Conservation (phyloP, 37 sponge, comb jelly and placozoan species). For the Cladorhizidae sp. region DNA sequence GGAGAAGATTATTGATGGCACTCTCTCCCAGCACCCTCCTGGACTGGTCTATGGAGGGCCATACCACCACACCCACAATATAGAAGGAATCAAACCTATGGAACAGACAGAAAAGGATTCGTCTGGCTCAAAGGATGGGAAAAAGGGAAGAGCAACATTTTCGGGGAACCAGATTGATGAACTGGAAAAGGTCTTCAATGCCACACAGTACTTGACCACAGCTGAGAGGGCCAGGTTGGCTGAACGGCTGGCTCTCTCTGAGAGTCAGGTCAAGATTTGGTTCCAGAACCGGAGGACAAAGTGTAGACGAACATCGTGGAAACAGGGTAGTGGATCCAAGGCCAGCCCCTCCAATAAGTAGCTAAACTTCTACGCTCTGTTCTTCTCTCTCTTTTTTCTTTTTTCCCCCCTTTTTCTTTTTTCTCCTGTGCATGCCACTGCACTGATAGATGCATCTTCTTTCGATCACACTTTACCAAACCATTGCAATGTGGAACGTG, state of each 20-base stretch:
- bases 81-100: neutral
- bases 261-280: conserved; percentile 85
- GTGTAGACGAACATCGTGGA: conserved; percentile 81
- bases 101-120: conserved; percentile 8
- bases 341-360: conserved; percentile 12
- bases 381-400: too few relatives aligned
- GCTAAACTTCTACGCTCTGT: too few relatives aligned
- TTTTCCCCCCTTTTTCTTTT: too few relatives aligned
- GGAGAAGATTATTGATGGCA: conserved; percentile 5
- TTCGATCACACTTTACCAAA: too few relatives aligned
- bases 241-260: conserved; percentile 63
- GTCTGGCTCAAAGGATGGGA: conserved; percentile 35
- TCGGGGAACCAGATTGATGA: conserved; percentile 80
- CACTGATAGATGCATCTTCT: too few relatives aligned
- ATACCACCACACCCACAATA: neutral
- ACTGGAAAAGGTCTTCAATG: conserved; percentile 76
- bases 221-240: conserved; percentile 68
- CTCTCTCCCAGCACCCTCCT: conserved; percentile 9
- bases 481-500: too few relatives aligned
- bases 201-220: conserved; percentile 79
- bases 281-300: conserved; percentile 86
- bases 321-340: conserved; percentile 22
- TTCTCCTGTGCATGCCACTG: too few relatives aligned
- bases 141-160: conserved; percentile 79
- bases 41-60: conserved; percentile 45